These are phyloP conservation scores for Microctonus aethiopoides DNA, from an alignment of 2,888 invertebrate genomes.

Conservation along the genomic window DNA sequence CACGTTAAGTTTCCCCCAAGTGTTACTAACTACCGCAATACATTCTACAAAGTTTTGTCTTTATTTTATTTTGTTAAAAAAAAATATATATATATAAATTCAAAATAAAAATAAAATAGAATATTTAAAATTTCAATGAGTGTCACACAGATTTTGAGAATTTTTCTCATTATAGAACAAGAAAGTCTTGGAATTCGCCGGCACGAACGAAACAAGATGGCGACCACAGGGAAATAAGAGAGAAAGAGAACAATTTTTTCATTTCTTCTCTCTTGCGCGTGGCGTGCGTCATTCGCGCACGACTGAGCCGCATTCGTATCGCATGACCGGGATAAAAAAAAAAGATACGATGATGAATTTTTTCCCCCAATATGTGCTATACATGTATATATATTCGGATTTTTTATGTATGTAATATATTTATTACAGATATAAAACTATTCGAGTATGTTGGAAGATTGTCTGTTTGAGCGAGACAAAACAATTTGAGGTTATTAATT, in stretches of 20 bases:
- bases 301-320: constrained; percentile 37
- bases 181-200: constrained; percentile 31
- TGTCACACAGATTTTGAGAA: not conserved
- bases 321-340: constrained; percentile 32
- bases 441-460: not conserved
- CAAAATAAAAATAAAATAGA: not conserved
- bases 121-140: not conserved
- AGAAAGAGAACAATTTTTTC: constrained; percentile 45
- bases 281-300: constrained; percentile 54
- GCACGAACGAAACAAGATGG: constrained; percentile 28
- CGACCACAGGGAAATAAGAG: constrained; percentile 20
- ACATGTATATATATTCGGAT: not conserved
- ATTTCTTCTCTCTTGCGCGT: constrained; percentile 44
- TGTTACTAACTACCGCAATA: constrained; percentile 9
- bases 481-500: not conserved
- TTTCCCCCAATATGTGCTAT: not conserved
- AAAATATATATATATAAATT: not conserved
- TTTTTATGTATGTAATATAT: too few relatives aligned
- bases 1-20: not conserved
- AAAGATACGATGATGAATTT: constrained; percentile 17
- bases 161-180: constrained; percentile 25
- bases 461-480: not conserved
- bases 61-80: not conserved
- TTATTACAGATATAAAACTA: too few relatives aligned
- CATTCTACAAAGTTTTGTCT: not conserved